Conservation (phyloP, 2,888 invertebrate genomes). For the Cremastobaeus sp. region DNA sequence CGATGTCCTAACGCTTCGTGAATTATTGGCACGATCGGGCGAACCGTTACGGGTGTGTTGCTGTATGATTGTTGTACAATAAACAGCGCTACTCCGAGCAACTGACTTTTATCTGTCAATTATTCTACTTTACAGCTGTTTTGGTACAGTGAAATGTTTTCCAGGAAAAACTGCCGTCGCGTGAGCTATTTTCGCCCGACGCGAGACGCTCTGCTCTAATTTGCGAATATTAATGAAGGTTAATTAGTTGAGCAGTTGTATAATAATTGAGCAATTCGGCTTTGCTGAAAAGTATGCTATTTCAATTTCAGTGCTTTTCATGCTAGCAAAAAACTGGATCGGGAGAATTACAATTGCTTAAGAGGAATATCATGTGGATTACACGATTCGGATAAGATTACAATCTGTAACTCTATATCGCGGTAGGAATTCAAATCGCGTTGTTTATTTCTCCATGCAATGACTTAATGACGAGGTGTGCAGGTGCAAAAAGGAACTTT, state of each 20-base stretch:
- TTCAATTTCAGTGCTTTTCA: no score
- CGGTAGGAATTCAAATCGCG: slow-evolving; percentile 37
- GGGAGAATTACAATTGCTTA: slow-evolving; percentile 33
- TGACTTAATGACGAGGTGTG: slow-evolving; percentile 2
- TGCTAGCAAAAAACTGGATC: slow-evolving; percentile 11
- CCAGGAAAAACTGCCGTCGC: no score
- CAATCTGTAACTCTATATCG: slow-evolving; percentile 36
- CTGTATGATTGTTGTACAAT: slow-evolving; percentile 23
- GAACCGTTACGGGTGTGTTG: slow-evolving; percentile 38
- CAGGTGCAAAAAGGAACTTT: background rate
- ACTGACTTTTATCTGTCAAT: background rate
- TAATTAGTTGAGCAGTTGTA: no score
- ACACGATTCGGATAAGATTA: slow-evolving; percentile 32
- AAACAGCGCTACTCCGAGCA: slow-evolving; percentile 1
- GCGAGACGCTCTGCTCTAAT: no score
- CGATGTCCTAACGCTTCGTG: slow-evolving; percentile 26
- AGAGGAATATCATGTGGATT: slow-evolving; percentile 36
- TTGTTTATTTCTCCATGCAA: slow-evolving; percentile 10
- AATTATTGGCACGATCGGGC: slow-evolving; percentile 46
- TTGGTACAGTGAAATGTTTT: background rate
- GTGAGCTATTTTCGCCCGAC: no score
- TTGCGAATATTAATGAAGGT: no score
- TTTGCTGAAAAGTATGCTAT: background rate
- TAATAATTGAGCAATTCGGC: background rate
- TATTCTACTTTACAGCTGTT: slow-evolving; percentile 6